Evolutionary conservation across 2,797 vertebrate species (phyloP), one percentile per base, ranked within the genome.

Genomic region (Chromis chromis): DNA sequence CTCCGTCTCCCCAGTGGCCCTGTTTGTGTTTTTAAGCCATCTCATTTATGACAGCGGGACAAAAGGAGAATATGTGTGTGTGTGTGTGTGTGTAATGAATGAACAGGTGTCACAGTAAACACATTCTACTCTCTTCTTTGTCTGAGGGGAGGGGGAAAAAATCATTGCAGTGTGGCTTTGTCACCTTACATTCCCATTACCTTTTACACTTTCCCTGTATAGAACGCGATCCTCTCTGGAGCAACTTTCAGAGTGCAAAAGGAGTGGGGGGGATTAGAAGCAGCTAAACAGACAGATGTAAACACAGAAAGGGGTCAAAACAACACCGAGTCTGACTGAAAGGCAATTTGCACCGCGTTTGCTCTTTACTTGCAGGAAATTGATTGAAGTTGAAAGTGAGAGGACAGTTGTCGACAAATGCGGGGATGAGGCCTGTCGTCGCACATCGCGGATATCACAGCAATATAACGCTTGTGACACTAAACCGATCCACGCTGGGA

Each of bases 61-160:
- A 64, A 83, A 65, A 63, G 48, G 9, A 60, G 40, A 50, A 33
- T 54, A 40, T 36, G 25, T 24, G 6, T 48, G 36, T 65, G 21
- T 46, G 10, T 68, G 33, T 65, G 22, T 60, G 19, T 52, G n/a
- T 63, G 42, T 56, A 67, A 65, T 76, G 63, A 76, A 76, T 62
- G 44, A 87, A 71, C 71, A 76, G 33, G 61, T 85, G 81, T 83
- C 36, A 49, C 31, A 64, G 50, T 67, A 74, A 82, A 79, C 68
- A 70, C 25, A 46, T 44, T 33, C 61, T 61, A 55, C 42, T 55
- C 8, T 31, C 9, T 56, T 63, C 33, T 66, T 65, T 48, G 22
- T 36, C 25, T 50, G n/a, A 28, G 42, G 6, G 11, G 21, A 13
- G 59, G 9, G 3, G 33, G 42, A 6, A 10, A 54, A 33, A 60